Base-by-base conservation (phyloP, 2,888 invertebrate species). In the Lasioglossum zephyrum region DNA sequence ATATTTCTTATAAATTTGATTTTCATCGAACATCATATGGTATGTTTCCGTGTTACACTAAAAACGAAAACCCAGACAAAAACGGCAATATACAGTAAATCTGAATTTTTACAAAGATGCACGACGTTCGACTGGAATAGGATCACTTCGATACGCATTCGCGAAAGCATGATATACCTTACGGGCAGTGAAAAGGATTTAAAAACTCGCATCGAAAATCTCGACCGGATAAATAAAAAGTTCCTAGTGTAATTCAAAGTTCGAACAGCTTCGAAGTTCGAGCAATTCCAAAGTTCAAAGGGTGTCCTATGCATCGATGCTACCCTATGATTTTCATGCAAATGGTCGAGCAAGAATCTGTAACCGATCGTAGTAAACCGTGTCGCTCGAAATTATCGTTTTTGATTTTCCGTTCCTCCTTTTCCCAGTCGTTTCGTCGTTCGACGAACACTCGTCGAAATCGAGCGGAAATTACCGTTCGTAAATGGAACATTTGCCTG, bases 401-500 rank as follows among this genome's bases (percentile, higher is more conserved):
- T 36, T 26, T 5, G 9, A 22, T 44, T 70, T 36, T 31, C 16
- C 18, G 9, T 41, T 44, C 13, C 13, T 49, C 36, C 31, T 13
- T 11, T 26, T 72, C 72, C 41, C 69, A 60, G 39, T 53, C 63
- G 69, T 53, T 74, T 26, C 47, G 31, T 41, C 53, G 16, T 13
- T 39, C 57, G 66, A 16, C 69, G 39, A 57, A 79, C 74, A 53
- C 16, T 44, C 31, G 26, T 8, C 16, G 26, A 26, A 26, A 31
- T 22, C 26, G n/a, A 18, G 73, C 73, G 86, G 80, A 88, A 88
- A 88, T 88, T 86, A 77, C 66, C 70, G 74, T 31, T 74, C 41
- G 60, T 74, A 16, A 39, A 26, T 16, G 70, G 53, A 47, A 60
- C 69, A 39, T 13, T 66, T 36, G 36, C 47, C 77, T 16, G 13